Evolutionary conservation across 1,140 invertebrate genomes (phyloP), one percentile per base, ranked within the genome.

Genomic region (Ceratoteleas bidentatus): DNA sequence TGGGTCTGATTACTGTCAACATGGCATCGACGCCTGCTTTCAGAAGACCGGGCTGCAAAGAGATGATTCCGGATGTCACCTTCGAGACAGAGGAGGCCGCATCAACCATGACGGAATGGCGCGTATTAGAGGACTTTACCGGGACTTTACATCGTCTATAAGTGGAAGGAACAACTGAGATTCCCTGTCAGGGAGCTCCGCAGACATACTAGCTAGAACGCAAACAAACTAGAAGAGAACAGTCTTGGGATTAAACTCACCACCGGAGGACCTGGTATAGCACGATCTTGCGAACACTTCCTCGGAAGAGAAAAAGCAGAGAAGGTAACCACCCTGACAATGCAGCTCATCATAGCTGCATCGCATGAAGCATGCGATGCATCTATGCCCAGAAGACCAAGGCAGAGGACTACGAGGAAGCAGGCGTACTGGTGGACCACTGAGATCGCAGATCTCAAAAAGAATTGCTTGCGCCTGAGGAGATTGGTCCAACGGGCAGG

Each of bases 1-100:
- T n/a, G 6, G 43, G 43, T 4, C 43, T 47, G 43, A n/a, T 13
- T 10, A n/a, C 11, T 13, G 7, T 47, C 3, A 47, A 47, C 11
- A n/a, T 9, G 4, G 43, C 7, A 6, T 7, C 43, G 7, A 47
- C 11, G 9, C n/a, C 53, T 5, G 38, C 53, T 8, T 56, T 56
- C 9, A 34, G 38, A 3, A 10, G 58, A 45, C 32, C 60, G 8
- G 45, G 60, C 15, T 13, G 34, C 11, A 5, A 1, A 9, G 60
- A n/a, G 24, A 64, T 32, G 0, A 64, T 64, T 11, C 60, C 45
- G 9, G 47, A 64, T 9, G 33, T 64, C 0, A 34, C 24, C 2
- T 64, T 52, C 10, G 32, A 45, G 0, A 24, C 58, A 6, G 58
- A 61, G 11, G 6, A 49, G 8, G 2, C 34, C 5, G 43, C n/a